Base-by-base conservation (phyloP, 2,797 vertebrate species). In the Phrynocephalus vlangalii region DNA sequence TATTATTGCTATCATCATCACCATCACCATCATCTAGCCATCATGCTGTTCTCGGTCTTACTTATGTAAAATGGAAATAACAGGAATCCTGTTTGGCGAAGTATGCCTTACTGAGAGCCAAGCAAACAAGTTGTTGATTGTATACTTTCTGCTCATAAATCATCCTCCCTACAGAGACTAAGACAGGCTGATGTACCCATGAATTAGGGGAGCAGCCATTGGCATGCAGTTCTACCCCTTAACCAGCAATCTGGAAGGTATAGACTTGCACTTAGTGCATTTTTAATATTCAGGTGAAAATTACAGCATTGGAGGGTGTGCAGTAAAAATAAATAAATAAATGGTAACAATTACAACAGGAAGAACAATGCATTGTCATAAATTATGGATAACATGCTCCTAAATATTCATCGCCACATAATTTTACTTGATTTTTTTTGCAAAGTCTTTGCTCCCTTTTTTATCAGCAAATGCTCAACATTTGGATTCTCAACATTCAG, bases 391-490 rank as follows among this genome's bases (percentile, higher is more conserved):
- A 73, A 0, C 84, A 92, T 85, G n/a, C 91, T 89, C 68, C 63
- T 94, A 87, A 92, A 75, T 60, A 83, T 86, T 72, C 92, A 93
- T 75, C 88, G 83, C 81, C 89, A 72, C 85, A 30, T 48, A 93
- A 90, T 76, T 88, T 85, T 63, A 90, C 60, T 68, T 87, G 22
- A 44, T 10, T 63, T 93, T 94, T 92, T 95, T 89, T 89, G 84
- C 85, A 89, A 77, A 63, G 70, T 88, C 38, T 94, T 75, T 88
- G 82, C 83, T 91, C 89, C 60, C 33, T 13, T 91, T 93, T 92
- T 87, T 94, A 86, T 30, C 86, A 93, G 90, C 91, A 94, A 88
- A 91, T 86, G 89, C 81, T 70, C 90, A 91, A 38, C 67, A 77
- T 89, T 92, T 77, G 79, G 85, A 78, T 91, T 89, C 88, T 91